phyloP scores from a whole-genome alignment of 2,888 invertebrate species.

The Odontocerum albicorne region DNA sequence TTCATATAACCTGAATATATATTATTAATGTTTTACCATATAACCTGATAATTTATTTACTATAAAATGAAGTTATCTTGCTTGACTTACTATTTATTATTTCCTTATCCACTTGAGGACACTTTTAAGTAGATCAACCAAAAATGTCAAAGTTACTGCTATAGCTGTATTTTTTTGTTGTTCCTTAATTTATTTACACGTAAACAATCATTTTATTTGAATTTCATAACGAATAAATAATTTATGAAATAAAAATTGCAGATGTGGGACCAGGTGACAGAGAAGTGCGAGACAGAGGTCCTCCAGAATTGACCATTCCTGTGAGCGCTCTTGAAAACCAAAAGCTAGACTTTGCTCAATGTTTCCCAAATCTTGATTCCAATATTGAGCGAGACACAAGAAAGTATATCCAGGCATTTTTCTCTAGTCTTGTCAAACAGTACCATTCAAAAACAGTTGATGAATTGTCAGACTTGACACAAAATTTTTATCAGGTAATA shows the following conservation, averaged over 20 bases:
- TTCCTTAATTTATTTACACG: too few species aligned
- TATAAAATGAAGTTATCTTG: too few species aligned
- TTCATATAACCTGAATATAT: too few species aligned
- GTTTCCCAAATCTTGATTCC: conserved; percentile 47
- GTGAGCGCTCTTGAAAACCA: conserved; percentile 47
- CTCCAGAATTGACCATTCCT: conserved; percentile 49
- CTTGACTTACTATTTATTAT: too few species aligned
- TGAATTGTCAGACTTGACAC: conserved; percentile 86
- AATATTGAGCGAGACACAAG: conserved; percentile 64
- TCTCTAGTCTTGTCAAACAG: conserved; percentile 63
- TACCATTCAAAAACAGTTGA: conserved; percentile 69
- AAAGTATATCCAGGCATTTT: conserved; percentile 68
- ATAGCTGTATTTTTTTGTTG: too few species aligned
- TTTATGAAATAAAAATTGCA: conserved; percentile 38
- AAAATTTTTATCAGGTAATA: conserved; percentile 80
- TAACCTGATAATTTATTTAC: too few species aligned
- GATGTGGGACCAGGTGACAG: conserved; percentile 44
- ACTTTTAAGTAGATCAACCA: too few species aligned
- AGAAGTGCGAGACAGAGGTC: conserved; percentile 33
- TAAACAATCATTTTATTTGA: too few species aligned
- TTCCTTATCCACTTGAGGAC: too few species aligned
- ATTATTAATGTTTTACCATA: too few species aligned
- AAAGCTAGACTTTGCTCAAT: conserved; percentile 53
- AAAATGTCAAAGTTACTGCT: too few species aligned
- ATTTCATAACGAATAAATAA: not conserved